Percentiles rank a stretch among this genome's conserved stretches.
Evolutionary conservation across 2,113 vertebrate species (phyloP).

Genomic region (Ranitomeya variabilis): DNA sequence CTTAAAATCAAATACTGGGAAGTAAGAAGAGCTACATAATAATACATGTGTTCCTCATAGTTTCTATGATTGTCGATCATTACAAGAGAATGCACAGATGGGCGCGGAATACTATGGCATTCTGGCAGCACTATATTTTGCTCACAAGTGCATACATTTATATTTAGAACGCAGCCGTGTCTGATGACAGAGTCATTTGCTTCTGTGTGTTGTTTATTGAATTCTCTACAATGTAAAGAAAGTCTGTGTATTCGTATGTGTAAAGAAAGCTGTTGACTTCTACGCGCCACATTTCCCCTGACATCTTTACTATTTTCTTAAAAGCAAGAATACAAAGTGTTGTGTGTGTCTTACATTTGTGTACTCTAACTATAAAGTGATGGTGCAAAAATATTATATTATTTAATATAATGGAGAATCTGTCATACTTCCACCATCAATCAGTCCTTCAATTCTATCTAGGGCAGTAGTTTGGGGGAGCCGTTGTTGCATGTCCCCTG

Average conservation of each 20-base stretch:
- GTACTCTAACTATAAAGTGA: neutral
- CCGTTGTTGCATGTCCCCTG: too few relatives aligned
- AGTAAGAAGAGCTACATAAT: neutral
- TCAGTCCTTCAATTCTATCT: neutral
- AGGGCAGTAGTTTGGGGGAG: too few relatives aligned
- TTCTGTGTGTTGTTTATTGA: neutral
- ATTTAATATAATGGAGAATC: neutral
- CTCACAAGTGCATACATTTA: neutral
- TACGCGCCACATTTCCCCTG: neutral
- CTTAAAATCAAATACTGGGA: neutral
- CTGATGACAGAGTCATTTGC: neutral
- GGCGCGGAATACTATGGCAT: neutral
- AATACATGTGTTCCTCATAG: neutral
- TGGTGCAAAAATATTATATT: neutral
- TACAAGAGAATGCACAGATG: conserved; percentile 12
- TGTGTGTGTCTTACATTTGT: neutral
- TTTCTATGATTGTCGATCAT: neutral
- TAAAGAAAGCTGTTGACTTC: conserved; percentile 3
- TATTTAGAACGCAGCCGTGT: neutral
- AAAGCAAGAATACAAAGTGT: neutral
- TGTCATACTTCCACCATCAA: too few relatives aligned
- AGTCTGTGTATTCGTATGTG: neutral
- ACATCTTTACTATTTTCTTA: neutral
- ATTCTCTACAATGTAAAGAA: neutral
- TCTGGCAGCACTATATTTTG: neutral